A percentile compares a stretch with the other conserved stretches of the same genome.
Conservation (phyloP, 92 coral and sea anemone species). For the Meandrina meandrites region DNA sequence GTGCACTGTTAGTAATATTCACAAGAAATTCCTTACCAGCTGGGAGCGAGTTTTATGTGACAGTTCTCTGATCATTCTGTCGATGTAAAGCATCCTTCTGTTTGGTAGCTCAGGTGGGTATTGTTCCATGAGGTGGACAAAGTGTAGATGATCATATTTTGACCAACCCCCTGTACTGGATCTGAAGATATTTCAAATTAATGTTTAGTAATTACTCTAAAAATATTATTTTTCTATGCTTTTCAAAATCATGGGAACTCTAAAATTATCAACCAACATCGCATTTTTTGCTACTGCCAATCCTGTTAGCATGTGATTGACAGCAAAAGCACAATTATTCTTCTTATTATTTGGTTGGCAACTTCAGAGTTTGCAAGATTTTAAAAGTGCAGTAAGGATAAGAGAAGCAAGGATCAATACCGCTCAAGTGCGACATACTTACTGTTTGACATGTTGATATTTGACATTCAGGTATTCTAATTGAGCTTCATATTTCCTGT, state of each 20-base stretch:
- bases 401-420: no score
- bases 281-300: no score
- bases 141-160: conserved; percentile 85
- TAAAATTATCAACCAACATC: no score
- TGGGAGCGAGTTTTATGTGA: conserved; percentile 81
- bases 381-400: no score
- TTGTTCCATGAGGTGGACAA: conserved; percentile 84
- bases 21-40: conserved; percentile 77
- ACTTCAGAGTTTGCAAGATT: no score
- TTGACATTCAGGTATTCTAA: conserved; percentile 80
- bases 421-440: conserved; percentile 10
- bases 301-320: no score
- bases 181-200: no score
- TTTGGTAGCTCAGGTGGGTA: conserved; percentile 91
- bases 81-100: conserved; percentile 82
- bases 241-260: neutral
- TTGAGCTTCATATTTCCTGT: conserved; percentile 92
- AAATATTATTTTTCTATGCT: neutral
- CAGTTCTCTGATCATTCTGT: conserved; percentile 91
- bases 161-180: conserved; percentile 83
- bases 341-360: no score
- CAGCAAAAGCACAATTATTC: no score
- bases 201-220: no score
- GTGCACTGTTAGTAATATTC: no score
- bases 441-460: conserved; percentile 68